These are phyloP conservation scores for Drosophila meridionalis DNA, from an alignment of 2,888 invertebrate genomes.

Conservation along the genomic window DNA sequence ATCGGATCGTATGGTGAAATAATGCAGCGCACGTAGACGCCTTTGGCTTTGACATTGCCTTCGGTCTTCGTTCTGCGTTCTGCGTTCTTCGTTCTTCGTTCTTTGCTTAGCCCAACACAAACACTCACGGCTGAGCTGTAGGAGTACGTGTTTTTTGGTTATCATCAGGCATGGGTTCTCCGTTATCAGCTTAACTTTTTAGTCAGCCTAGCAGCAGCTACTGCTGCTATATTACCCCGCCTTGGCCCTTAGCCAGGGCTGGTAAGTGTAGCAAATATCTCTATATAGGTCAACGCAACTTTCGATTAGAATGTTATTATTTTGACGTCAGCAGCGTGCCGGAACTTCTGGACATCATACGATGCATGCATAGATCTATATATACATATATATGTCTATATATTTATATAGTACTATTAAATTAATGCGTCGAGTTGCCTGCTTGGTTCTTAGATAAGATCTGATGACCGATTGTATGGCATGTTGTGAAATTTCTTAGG, in stretches of 20 bases:
- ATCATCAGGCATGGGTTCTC: constrained; percentile 27
- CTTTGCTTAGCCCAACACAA: neutral
- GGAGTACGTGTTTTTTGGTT: constrained; percentile 50
- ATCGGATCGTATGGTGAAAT: constrained; percentile 61
- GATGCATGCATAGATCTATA: constrained; percentile 46
- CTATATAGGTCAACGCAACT: constrained; percentile 66
- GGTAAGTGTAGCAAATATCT: constrained; percentile 26
- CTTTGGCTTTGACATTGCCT: constrained; percentile 14
- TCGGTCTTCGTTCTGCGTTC: neutral
- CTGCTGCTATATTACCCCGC: constrained; percentile 4
- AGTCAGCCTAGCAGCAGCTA: constrained; percentile 44
- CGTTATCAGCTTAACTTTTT: constrained; percentile 47
- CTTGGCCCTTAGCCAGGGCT: constrained; percentile 18
- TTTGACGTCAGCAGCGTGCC: constrained; percentile 67
- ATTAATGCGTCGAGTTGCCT: constrained; percentile 5
- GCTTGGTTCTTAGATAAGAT: constrained; percentile 42
- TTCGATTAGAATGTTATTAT: constrained; percentile 58
- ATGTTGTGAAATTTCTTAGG: constrained; percentile 44
- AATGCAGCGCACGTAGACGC: constrained; percentile 70
- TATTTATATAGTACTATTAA: constrained; percentile 10
- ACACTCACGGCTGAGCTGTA: constrained; percentile 6
- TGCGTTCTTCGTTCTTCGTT: neutral
- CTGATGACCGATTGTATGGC: constrained; percentile 31
- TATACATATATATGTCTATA: neutral
- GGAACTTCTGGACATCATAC: constrained; percentile 65